A percentile compares a stretch with the other conserved stretches of the same genome.
These are phyloP conservation scores for Sipha maydis DNA, from an alignment of 2,888 invertebrate genomes.

Conservation along the genomic window DNA sequence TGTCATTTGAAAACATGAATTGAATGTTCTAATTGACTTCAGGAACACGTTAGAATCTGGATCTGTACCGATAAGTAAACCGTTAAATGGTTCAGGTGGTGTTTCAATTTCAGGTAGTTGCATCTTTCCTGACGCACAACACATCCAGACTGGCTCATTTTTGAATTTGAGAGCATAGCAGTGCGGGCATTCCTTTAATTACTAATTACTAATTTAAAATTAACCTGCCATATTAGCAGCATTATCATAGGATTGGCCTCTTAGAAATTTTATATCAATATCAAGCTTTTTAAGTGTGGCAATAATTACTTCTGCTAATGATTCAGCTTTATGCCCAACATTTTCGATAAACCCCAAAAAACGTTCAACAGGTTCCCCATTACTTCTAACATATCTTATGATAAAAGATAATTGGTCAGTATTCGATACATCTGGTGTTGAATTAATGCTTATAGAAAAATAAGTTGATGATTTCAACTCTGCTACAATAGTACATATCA, in stretches of 20 bases:
- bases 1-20: too few relatives aligned
- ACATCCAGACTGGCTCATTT: too few relatives aligned
- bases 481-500: slow-evolving; percentile 3
- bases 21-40: too few relatives aligned
- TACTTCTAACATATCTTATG: not conserved
- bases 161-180: too few relatives aligned
- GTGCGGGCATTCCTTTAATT: too few relatives aligned
- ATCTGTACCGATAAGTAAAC: too few relatives aligned
- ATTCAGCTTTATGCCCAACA: slow-evolving; percentile 41
- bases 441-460: slow-evolving; percentile 20
- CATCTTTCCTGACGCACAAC: too few relatives aligned
- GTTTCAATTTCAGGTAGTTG: too few relatives aligned
- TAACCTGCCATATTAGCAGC: slow-evolving; percentile 28
- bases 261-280: slow-evolving; percentile 15
- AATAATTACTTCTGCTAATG: slow-evolving; percentile 23
- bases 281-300: not conserved
- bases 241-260: slow-evolving; percentile 47
- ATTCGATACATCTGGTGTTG: slow-evolving; percentile 21
- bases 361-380: slow-evolving; percentile 1
- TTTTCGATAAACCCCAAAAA: slow-evolving; percentile 34
- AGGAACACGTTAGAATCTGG: too few relatives aligned
- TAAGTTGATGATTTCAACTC: slow-evolving; percentile 15
- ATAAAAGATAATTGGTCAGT: slow-evolving; percentile 20
- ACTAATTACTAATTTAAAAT: too few relatives aligned
- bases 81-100: too few relatives aligned